Evolutionary conservation across 2,113 vertebrate genomes (phyloP).

Genomic region (Tenrec ecaudatus): DNA sequence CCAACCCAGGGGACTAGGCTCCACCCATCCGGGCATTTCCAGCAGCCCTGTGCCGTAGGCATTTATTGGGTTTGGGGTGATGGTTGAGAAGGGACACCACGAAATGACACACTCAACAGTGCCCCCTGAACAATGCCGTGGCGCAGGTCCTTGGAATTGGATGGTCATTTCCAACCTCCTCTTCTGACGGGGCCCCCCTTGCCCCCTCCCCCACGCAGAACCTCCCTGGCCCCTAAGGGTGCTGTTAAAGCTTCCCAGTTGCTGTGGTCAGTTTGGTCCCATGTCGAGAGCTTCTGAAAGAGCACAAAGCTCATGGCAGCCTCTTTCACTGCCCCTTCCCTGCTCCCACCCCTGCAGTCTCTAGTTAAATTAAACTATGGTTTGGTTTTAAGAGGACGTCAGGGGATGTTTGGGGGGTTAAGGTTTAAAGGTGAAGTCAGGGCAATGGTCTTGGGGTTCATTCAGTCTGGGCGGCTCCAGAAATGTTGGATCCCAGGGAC

Average conservation of each 20-base stretch:
- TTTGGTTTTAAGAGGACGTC: neutral
- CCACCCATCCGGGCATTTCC: too few species aligned
- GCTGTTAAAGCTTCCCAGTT: neutral
- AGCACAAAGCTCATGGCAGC: neutral
- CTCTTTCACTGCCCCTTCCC: neutral
- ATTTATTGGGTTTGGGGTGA: neutral
- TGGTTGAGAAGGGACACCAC: neutral
- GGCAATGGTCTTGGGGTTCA: neutral
- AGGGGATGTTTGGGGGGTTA: neutral
- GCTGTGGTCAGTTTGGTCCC: neutral
- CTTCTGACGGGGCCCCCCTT: neutral
- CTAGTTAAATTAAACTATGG: neutral
- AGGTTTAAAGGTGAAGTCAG: neutral
- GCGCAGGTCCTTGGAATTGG: neutral
- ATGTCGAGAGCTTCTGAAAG: neutral
- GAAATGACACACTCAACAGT: neutral
- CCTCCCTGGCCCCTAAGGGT: neutral
- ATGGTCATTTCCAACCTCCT: neutral
- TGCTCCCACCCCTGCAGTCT: too few species aligned
- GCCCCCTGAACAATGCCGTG: neutral
- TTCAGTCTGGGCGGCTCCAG: neutral
- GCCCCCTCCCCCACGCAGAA: too few species aligned
- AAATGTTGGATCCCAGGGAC: neutral
- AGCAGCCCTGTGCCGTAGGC: rapidly evolving
- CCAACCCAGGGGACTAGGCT: too few species aligned